A percentile compares a stretch with the other conserved stretches of the same genome.
These are phyloP conservation scores for Characodon lateralis DNA, from an alignment of 2,797 vertebrate species.

Conservation along the genomic window DNA sequence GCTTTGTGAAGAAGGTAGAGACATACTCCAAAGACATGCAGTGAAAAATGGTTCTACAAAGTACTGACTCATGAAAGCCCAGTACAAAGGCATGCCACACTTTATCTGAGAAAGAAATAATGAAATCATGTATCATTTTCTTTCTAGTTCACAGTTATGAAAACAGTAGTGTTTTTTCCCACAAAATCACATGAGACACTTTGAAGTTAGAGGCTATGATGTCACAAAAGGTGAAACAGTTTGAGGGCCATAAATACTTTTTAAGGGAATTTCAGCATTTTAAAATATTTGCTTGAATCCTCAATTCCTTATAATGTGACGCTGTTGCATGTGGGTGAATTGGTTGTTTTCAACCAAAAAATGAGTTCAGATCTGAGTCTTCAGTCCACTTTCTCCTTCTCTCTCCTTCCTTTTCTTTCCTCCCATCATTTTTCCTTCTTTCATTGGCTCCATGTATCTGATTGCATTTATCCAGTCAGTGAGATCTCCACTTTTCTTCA, in stretches of 20 bases:
- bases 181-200: background rate
- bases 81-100: too few relatives aligned
- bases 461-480: conserved; percentile 7
- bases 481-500: background rate
- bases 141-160: background rate
- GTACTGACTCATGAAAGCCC: too few relatives aligned
- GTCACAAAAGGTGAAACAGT: background rate
- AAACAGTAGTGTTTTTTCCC: too few relatives aligned
- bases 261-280: too few relatives aligned
- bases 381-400: background rate
- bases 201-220: background rate
- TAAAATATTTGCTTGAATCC: background rate
- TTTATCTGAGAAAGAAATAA: too few relatives aligned
- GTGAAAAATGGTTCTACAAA: too few relatives aligned
- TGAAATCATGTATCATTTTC: background rate
- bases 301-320: background rate
- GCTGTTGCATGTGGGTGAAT: background rate
- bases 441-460: background rate
- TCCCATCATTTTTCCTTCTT: background rate
- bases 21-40: too few relatives aligned
- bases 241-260: too few relatives aligned
- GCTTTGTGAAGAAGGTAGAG: background rate
- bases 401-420: too few relatives aligned
- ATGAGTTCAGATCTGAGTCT: background rate
- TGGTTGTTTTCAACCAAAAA: background rate